Conservation (phyloP, 2,113 vertebrate species). For the Vireo altiloquus region DNA sequence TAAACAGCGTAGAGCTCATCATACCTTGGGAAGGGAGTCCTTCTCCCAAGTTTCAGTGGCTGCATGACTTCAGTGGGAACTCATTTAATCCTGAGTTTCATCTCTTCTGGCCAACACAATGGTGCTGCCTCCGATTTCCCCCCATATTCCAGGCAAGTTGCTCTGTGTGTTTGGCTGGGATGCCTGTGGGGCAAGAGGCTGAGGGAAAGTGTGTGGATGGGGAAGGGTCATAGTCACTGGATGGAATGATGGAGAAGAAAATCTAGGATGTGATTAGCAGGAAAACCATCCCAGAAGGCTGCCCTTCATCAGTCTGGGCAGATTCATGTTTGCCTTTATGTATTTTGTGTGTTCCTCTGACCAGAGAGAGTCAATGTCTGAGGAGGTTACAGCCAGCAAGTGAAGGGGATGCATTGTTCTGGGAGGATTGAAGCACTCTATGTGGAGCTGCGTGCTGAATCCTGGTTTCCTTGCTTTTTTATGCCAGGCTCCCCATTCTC, state of each 20-base stretch:
- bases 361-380: background rate
- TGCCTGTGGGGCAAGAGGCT: background rate
- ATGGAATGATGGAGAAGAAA: background rate
- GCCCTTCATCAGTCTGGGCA: background rate
- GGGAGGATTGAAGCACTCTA: accelerated
- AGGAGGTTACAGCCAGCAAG: background rate
- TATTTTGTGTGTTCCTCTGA: background rate
- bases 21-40: background rate
- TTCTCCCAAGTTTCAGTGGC: background rate
- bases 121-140: background rate
- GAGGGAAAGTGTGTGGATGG: accelerated
- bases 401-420: background rate
- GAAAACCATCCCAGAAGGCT: background rate
- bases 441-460: background rate
- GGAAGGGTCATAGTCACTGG: background rate
- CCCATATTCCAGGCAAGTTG: background rate
- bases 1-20: accelerated
- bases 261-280: background rate
- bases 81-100: background rate
- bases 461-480: background rate
- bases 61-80: accelerated
- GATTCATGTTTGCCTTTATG: background rate
- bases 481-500: background rate
- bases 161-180: background rate
- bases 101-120: background rate